A percentile compares a stretch with the other conserved stretches of the same genome.
Evolutionary conservation across 92 coral and sea anemone species (phyloP).

Genomic region (Porites rus): DNA sequence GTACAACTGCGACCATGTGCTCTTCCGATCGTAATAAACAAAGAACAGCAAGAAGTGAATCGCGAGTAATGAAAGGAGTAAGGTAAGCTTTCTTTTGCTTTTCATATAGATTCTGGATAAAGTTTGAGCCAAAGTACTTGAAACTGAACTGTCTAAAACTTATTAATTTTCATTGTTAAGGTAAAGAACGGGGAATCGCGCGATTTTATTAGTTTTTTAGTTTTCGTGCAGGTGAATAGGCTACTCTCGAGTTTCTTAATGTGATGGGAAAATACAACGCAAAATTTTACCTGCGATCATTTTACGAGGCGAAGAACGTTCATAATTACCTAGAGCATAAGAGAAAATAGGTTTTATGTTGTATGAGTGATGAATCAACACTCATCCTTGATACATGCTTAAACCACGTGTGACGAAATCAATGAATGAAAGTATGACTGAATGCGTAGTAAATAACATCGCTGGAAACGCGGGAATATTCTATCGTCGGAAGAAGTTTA

Average conservation of each 20-base stretch:
- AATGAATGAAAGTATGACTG: conserved; percentile 39
- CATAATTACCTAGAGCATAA: background rate
- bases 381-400: background rate
- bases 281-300: too few relatives aligned
- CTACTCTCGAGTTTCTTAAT: too few relatives aligned
- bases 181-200: too few relatives aligned
- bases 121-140: background rate
- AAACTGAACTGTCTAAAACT: background rate
- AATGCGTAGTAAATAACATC: conserved; percentile 34
- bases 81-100: background rate
- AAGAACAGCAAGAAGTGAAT: background rate
- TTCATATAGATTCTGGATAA: background rate
- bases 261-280: too few relatives aligned
- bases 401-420: conserved; percentile 23
- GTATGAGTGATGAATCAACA: conserved; percentile 11
- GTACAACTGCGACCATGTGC: conserved; percentile 62
- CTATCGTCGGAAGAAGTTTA: too few relatives aligned
- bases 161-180: background rate
- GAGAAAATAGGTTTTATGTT: background rate
- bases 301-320: background rate
- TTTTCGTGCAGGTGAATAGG: too few relatives aligned
- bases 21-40: conserved; percentile 17
- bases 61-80: background rate
- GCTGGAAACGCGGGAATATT: conserved; percentile 25
- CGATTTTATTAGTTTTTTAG: too few relatives aligned